Evolutionary conservation across 2,888 invertebrate genomes (phyloP).

Genomic region (Carterocephalus palaemon): DNA sequence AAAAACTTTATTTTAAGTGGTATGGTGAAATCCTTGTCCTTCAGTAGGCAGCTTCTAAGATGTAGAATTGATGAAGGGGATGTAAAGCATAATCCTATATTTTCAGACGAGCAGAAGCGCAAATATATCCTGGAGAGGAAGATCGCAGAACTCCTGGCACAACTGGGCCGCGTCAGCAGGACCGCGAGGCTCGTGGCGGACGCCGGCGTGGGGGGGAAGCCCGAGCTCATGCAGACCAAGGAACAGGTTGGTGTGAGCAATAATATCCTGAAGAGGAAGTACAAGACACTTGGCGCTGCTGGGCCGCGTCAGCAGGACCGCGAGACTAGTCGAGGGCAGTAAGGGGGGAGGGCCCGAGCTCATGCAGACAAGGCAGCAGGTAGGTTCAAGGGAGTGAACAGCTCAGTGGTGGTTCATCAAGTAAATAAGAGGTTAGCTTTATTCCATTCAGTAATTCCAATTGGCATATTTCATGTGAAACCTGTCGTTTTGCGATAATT

Average conservation of each 20-base stretch:
- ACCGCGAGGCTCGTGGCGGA: constrained; percentile 92
- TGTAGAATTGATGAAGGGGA: no score
- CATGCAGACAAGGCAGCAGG: constrained; percentile 47
- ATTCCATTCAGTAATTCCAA: no score
- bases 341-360: constrained; percentile 41
- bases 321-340: constrained; percentile 86
- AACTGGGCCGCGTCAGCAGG: constrained; percentile 89
- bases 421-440: no score
- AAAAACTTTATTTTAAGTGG: no score
- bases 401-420: background rate
- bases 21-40: no score
- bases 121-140: constrained; percentile 94
- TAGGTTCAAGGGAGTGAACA: constrained; percentile 23
- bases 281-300: constrained; percentile 91
- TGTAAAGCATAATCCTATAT: background rate
- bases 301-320: constrained; percentile 90
- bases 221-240: constrained; percentile 44
- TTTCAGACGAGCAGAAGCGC: constrained; percentile 86
- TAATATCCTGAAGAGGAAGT: constrained; percentile 92
- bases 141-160: constrained; percentile 90
- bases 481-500: no score
- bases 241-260: constrained; percentile 80
- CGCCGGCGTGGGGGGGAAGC: constrained; percentile 37
- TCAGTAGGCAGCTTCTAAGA: no score
- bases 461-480: no score